Percentiles rank a stretch among this genome's conserved stretches.
phyloP scores from a whole-genome alignment of 2,113 vertebrate species.

The Lanius ludovicianus region DNA sequence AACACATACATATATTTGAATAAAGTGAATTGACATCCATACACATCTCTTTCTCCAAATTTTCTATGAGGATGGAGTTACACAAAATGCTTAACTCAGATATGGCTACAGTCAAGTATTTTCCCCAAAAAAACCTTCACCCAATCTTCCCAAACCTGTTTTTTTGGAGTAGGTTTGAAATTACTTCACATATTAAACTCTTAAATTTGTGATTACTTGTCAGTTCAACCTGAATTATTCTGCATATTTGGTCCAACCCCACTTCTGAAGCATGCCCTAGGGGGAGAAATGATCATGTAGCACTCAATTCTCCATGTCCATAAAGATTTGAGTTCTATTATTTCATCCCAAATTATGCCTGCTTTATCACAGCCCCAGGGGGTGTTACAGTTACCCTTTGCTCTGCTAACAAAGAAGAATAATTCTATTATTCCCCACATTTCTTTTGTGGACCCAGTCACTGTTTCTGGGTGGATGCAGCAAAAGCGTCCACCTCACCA shows the following conservation, averaged over 20 bases:
- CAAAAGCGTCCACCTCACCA: not conserved
- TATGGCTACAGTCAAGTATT: not conserved
- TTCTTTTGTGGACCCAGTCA: not conserved
- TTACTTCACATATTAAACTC: conserved; percentile 3
- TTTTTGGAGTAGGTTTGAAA: not conserved
- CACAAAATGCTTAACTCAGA: not conserved
- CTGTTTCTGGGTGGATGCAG: not conserved
- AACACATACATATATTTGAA: not conserved
- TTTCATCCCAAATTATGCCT: not conserved
- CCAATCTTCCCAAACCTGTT: not conserved
- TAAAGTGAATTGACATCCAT: not conserved
- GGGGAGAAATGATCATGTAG: not conserved
- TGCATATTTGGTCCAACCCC: not conserved
- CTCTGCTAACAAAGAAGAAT: not conserved
- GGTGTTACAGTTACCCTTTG: not conserved
- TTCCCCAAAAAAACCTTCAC: accelerated
- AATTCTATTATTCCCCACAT: not conserved
- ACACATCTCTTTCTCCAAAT: not conserved
- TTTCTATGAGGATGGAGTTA: not conserved
- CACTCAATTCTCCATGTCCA: not conserved
- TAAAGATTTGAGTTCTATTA: not conserved
- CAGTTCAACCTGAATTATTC: not conserved
- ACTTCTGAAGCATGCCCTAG: not conserved
- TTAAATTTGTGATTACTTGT: conserved; percentile 14
- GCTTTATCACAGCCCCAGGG: not conserved